These are phyloP conservation scores for Sciurus carolinensis DNA, from an alignment of 2,797 vertebrate species.

Conservation along the genomic window DNA sequence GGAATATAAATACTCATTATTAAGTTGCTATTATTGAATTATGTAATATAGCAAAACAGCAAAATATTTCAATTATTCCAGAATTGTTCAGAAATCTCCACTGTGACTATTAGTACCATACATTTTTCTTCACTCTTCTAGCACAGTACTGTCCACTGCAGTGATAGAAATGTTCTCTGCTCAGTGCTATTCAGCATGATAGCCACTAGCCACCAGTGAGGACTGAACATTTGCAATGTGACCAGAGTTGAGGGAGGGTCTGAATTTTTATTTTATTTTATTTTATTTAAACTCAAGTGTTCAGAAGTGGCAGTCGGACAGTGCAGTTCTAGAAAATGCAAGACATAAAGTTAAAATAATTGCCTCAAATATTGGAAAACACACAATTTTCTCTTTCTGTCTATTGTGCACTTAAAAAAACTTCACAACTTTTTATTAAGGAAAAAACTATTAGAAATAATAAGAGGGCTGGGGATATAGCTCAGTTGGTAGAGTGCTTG, in stretches of 20 bases:
- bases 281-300: conserved; percentile 17
- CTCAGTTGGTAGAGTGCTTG: too few species aligned
- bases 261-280: conserved; percentile 24
- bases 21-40: neutral
- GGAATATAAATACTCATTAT: neutral
- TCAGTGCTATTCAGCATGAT: neutral
- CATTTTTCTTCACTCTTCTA: neutral
- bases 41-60: conserved; percentile 35
- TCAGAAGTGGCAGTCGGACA: neutral
- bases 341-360: neutral
- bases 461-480: too few species aligned
- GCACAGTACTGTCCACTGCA: neutral
- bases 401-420: neutral
- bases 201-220: neutral
- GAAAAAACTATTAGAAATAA: neutral
- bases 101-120: neutral
- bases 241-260: neutral
- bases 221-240: neutral
- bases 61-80: conserved; percentile 52
- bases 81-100: neutral
- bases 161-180: neutral
- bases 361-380: neutral
- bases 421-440: neutral
- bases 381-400: neutral
- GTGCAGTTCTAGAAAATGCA: neutral